These are phyloP conservation scores for Cricetomys ansorgei DNA, from an alignment of 2,113 vertebrate genomes.

Conservation along the genomic window DNA sequence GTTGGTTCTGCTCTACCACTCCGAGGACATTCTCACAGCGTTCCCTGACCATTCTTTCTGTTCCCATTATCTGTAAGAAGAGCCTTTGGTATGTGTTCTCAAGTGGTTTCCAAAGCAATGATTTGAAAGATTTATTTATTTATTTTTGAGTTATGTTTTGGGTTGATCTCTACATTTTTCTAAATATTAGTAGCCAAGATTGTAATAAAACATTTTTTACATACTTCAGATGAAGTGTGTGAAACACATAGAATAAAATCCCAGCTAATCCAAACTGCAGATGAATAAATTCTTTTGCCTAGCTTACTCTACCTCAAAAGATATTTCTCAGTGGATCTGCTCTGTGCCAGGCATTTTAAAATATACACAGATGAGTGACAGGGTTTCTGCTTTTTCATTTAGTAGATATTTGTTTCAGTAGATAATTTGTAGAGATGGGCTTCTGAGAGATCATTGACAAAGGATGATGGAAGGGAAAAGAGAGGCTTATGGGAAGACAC, in stretches of 20 bases:
- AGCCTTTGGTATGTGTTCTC: constrained; percentile 67
- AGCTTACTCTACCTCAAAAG: constrained; percentile 10
- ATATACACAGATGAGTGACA: constrained; percentile 31
- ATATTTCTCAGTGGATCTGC: not conserved
- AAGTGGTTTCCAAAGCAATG: constrained; percentile 61
- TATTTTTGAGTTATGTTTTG: constrained; percentile 78
- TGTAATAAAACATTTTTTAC: constrained; percentile 64
- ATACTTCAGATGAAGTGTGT: constrained; percentile 53
- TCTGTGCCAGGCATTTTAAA: not conserved
- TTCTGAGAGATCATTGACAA: not conserved
- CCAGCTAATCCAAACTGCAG: not conserved
- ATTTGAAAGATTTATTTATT: constrained; percentile 69
- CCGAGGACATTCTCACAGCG: not conserved
- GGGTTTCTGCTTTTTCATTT: constrained; percentile 42
- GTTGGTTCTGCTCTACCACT: constrained; percentile 39
- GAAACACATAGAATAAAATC: constrained; percentile 58
- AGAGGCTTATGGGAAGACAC: not conserved
- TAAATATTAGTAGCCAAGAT: constrained; percentile 55
- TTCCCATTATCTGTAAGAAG: constrained; percentile 55
- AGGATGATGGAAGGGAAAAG: not conserved
- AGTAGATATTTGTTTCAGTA: not conserved
- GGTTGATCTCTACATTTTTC: constrained; percentile 69
- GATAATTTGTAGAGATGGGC: not conserved
- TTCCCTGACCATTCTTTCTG: constrained; percentile 40
- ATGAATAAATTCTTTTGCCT: constrained; percentile 59